Conservation (phyloP, 2,888 invertebrate species). For the Pimpla rufipes region DNA sequence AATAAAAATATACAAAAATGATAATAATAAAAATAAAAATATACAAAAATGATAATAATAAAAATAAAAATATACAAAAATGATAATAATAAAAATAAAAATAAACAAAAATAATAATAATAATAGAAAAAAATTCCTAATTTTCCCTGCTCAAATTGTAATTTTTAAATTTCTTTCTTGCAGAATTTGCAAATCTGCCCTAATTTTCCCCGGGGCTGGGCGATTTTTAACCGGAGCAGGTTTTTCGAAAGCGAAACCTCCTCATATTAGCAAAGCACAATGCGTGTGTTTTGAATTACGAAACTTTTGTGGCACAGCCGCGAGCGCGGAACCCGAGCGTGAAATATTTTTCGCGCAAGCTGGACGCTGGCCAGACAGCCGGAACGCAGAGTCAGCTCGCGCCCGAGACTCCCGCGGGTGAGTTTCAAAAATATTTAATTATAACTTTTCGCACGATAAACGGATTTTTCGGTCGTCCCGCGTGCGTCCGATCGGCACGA, state of each 20-base stretch:
- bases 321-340: constrained; percentile 22
- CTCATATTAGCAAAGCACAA: not conserved
- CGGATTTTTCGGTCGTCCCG: constrained; percentile 31
- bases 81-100: not conserved
- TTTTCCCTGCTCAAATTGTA: too few relatives aligned
- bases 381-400: not conserved
- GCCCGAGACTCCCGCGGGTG: constrained; percentile 9
- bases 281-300: constrained; percentile 51
- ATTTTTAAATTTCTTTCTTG: too few relatives aligned
- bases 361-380: constrained; percentile 65
- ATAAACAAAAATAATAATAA: too few relatives aligned
- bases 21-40: too few relatives aligned
- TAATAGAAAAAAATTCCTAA: not conserved
- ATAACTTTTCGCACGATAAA: constrained; percentile 49
- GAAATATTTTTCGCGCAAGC: constrained; percentile 16
- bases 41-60: too few relatives aligned
- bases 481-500: constrained; percentile 33
- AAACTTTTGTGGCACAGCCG: constrained; percentile 46
- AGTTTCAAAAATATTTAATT: constrained; percentile 63
- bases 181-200: too few relatives aligned
- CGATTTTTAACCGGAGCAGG: too few relatives aligned
- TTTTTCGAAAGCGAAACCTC: too few relatives aligned
- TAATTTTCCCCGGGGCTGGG: too few relatives aligned
- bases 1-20: not conserved
- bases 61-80: not conserved